phyloP scores from a whole-genome alignment of 2,113 vertebrate species.

The Gymnobelideus leadbeateri region DNA sequence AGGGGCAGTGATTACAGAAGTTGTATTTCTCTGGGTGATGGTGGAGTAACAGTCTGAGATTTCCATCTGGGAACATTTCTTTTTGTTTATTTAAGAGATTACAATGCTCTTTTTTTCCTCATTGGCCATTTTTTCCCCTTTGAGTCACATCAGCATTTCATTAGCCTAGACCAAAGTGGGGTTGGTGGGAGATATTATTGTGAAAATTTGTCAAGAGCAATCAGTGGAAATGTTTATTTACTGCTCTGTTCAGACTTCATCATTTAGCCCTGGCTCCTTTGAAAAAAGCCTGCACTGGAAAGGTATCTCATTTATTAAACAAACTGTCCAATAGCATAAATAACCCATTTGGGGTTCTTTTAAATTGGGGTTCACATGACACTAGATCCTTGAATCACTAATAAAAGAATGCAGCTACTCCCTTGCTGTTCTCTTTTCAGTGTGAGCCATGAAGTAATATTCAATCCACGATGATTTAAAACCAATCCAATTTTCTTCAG shows the following conservation, averaged over 20 bases:
- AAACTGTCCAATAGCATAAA: constrained; percentile 74
- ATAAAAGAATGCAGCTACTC: constrained; percentile 75
- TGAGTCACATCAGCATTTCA: constrained; percentile 16
- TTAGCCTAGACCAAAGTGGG: constrained; percentile 4
- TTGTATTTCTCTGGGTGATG: neutral
- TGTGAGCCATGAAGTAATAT: constrained; percentile 54
- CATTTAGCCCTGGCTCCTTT: constrained; percentile 54
- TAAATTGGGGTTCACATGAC: constrained; percentile 65
- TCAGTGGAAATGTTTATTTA: constrained; percentile 57
- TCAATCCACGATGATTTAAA: constrained; percentile 60
- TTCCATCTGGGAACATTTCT: neutral
- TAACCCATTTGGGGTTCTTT: constrained; percentile 62
- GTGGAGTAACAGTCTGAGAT: neutral
- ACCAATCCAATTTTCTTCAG: constrained; percentile 51
- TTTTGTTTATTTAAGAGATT: constrained; percentile 48
- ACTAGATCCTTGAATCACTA: constrained; percentile 65
- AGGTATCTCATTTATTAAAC: constrained; percentile 71
- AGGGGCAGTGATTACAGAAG: neutral
- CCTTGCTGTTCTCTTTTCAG: constrained; percentile 50
- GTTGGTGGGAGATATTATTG: neutral
- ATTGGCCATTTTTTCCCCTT: constrained; percentile 51
- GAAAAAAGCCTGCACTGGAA: constrained; percentile 39
- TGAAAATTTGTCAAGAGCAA: constrained; percentile 39
- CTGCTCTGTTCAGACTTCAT: neutral
- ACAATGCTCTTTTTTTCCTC: constrained; percentile 30